Conservation (phyloP, 2,113 vertebrate species). For the Ceyx cyanopectus region DNA sequence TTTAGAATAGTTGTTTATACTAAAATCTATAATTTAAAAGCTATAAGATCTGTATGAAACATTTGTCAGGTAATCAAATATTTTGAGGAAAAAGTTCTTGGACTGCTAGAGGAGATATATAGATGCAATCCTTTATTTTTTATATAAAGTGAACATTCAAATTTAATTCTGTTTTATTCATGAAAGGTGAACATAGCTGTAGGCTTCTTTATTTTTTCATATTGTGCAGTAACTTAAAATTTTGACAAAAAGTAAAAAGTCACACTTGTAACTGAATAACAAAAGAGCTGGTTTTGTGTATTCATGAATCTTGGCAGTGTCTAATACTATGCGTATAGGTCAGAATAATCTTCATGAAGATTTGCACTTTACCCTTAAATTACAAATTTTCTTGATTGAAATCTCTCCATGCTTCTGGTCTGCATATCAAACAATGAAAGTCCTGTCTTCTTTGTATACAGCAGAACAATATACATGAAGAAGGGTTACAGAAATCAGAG, state of each 20-base stretch:
- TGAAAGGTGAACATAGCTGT: background rate
- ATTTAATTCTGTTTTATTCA: background rate
- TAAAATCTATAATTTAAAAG: background rate
- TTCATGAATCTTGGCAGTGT: background rate
- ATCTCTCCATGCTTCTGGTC: background rate
- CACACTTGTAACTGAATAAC: background rate
- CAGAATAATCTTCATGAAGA: background rate
- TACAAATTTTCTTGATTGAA: background rate
- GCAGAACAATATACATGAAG: slow-evolving; percentile 71
- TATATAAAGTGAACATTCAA: background rate
- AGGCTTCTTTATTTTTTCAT: background rate
- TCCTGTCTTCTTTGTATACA: slow-evolving; percentile 41
- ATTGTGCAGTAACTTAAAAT: background rate
- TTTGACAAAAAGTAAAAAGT: background rate
- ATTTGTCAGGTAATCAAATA: background rate
- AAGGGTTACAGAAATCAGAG: slow-evolving; percentile 71
- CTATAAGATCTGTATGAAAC: background rate
- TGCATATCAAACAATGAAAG: slow-evolving; percentile 27
- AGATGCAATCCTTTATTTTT: background rate
- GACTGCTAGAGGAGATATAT: background rate
- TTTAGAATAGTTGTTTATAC: background rate
- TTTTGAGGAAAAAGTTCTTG: background rate
- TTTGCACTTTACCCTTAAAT: background rate
- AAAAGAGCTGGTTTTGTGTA: background rate
- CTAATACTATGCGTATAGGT: background rate